phyloP scores from a whole-genome alignment of 1,140 invertebrate species.

The Sarcophaga peregrina region DNA sequence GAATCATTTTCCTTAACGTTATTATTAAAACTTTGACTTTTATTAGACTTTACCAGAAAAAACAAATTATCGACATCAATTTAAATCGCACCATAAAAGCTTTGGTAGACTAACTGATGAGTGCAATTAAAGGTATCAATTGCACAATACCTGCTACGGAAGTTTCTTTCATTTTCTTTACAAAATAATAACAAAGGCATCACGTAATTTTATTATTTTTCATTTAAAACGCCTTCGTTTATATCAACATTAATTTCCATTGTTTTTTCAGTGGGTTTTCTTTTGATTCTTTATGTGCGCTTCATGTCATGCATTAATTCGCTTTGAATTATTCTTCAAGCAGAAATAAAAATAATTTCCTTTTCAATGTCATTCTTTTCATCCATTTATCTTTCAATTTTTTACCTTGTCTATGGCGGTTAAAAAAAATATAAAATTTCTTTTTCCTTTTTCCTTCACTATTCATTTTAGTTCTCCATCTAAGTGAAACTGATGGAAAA shows the following conservation, averaged over 20 bases:
- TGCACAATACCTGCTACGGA: too few relatives aligned
- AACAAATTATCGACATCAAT: too few relatives aligned
- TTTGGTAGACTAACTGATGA: too few relatives aligned
- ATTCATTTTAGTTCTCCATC: neutral
- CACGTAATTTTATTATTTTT: conserved; percentile 41
- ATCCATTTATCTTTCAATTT: neutral
- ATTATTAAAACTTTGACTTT: too few relatives aligned
- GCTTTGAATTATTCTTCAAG: conserved; percentile 21
- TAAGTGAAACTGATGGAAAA: neutral
- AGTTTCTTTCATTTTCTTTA: neutral
- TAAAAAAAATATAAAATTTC: neutral
- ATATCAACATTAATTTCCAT: conserved; percentile 39
- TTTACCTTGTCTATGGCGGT: neutral
- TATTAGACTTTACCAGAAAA: too few relatives aligned
- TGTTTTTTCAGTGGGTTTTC: conserved; percentile 16
- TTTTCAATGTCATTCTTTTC: conserved; percentile 11
- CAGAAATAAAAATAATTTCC: conserved; percentile 27
- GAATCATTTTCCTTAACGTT: too few relatives aligned
- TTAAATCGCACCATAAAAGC: too few relatives aligned
- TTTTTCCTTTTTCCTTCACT: neutral
- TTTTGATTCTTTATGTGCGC: conserved; percentile 1
- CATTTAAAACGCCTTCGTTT: conserved; percentile 31
- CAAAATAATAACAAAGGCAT: conserved; percentile 28
- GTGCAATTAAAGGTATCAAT: too few relatives aligned
- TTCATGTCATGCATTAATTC: conserved; percentile 1